A percentile compares a stretch with the other conserved stretches of the same genome.
Conservation (phyloP, 2,113 vertebrate genomes). For the Pao palembangensis region DNA sequence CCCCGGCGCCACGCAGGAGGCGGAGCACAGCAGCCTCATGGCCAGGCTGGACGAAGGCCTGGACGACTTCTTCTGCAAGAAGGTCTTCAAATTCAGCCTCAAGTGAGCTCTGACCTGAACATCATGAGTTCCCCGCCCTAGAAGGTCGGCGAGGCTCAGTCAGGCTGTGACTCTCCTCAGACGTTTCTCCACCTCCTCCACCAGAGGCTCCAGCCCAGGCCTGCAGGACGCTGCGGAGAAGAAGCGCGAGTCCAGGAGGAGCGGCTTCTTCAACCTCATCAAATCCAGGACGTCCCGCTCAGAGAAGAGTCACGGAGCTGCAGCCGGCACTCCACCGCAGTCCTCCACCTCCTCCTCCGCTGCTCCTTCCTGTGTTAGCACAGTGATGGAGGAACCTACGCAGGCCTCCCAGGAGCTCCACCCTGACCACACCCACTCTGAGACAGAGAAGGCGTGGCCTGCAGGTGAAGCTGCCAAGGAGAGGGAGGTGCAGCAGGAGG, state of each 20-base stretch:
- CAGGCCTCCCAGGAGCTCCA: constrained; percentile 49
- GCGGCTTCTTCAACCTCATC: constrained; percentile 90
- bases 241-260: constrained; percentile 87
- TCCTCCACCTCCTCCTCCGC: neutral
- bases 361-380: constrained; percentile 6
- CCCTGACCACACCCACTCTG: constrained; percentile 15
- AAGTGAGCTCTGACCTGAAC: constrained; percentile 49
- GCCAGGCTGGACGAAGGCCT: constrained; percentile 92
- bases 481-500: constrained; percentile 48
- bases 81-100: constrained; percentile 84
- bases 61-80: constrained; percentile 95
- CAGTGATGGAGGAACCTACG: constrained; percentile 65
- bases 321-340: constrained; percentile 45
- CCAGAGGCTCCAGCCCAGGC: constrained; percentile 55
- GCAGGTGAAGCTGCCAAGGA: constrained; percentile 72
- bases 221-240: constrained; percentile 73
- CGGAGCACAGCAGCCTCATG: constrained; percentile 80
- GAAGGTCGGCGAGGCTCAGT: no score
- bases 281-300: constrained; percentile 83
- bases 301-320: constrained; percentile 68
- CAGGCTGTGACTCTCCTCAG: constrained; percentile 23
- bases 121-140: no score
- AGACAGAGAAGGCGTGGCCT: constrained; percentile 33
- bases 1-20: constrained; percentile 65
- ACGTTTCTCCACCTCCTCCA: constrained; percentile 52